A percentile compares a stretch with the other conserved stretches of the same genome.
Conservation (phyloP, 2,888 invertebrate species). For the Agrypnus murinus region DNA sequence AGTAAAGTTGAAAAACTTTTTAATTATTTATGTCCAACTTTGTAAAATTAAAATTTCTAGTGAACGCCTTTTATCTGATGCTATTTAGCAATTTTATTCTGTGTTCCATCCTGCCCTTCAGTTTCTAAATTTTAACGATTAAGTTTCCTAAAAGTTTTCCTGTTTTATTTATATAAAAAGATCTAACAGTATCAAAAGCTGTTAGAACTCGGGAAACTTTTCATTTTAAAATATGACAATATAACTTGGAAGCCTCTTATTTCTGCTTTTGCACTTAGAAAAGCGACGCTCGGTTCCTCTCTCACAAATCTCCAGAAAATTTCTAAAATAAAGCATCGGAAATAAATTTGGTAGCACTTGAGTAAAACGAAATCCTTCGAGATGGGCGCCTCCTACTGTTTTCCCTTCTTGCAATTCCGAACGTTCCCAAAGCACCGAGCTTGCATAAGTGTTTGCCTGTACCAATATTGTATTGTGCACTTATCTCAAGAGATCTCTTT, state of each 20-base stretch:
- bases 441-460: conserved; percentile 49
- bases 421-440: conserved; percentile 40
- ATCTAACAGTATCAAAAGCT: conserved; percentile 17
- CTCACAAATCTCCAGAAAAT: conserved; percentile 28
- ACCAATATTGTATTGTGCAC: conserved; percentile 53
- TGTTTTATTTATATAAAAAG: conserved; percentile 14
- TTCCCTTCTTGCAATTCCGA: conserved; percentile 41
- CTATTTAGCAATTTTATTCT: conserved; percentile 6
- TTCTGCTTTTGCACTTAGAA: conserved; percentile 21
- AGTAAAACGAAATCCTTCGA: conserved; percentile 39
- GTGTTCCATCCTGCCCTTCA: background rate
- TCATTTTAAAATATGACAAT: conserved; percentile 22
- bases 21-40: conserved; percentile 22
- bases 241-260: conserved; percentile 23
- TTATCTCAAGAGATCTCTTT: conserved; percentile 52
- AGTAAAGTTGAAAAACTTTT: conserved; percentile 19
- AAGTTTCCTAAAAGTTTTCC: conserved; percentile 15
- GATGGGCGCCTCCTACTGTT: conserved; percentile 32
- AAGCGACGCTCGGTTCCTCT: conserved; percentile 18
- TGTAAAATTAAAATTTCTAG: conserved; percentile 14
- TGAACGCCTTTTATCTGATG: conserved; percentile 20
- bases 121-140: conserved; percentile 5
- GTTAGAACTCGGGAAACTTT: conserved; percentile 14
- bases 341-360: conserved; percentile 43
- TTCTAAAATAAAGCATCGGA: conserved; percentile 42